A percentile compares a stretch with the other conserved stretches of the same genome.
These are phyloP conservation scores for Xiphydria camelus DNA, from an alignment of 2,888 invertebrate genomes.

Conservation along the genomic window DNA sequence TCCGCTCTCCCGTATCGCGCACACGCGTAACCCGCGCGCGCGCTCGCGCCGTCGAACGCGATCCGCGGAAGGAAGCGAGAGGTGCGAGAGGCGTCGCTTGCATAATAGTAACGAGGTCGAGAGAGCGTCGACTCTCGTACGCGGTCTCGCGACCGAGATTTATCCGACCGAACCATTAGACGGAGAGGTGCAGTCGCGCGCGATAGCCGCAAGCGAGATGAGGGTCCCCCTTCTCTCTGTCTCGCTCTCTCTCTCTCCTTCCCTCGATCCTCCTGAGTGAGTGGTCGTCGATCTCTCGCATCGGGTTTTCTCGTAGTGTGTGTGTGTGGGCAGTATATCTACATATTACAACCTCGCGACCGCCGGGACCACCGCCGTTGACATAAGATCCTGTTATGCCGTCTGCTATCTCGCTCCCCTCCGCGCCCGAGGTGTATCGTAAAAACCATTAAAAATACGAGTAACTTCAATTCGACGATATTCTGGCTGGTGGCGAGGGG, in stretches of 20 bases:
- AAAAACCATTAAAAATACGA: constrained; percentile 42
- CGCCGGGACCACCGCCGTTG: constrained; percentile 48
- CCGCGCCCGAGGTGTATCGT: constrained; percentile 32
- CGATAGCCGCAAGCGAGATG: too few relatives aligned
- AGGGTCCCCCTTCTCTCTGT: constrained; percentile 10
- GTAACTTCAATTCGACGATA: constrained; percentile 24
- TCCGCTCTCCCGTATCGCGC: too few relatives aligned
- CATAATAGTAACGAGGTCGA: too few relatives aligned
- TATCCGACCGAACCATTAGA: too few relatives aligned
- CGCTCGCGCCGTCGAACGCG: too few relatives aligned
- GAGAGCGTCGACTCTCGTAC: too few relatives aligned
- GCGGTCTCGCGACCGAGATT: too few relatives aligned
- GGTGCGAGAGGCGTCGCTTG: too few relatives aligned
- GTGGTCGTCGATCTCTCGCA: constrained; percentile 16
- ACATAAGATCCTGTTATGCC: constrained; percentile 51
- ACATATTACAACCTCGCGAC: constrained; percentile 44
- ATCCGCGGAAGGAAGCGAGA: too few relatives aligned
- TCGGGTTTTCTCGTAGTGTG: constrained; percentile 37
- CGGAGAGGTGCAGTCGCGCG: too few relatives aligned
- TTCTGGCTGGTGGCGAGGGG: neutral
- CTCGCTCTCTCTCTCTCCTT: constrained; percentile 1
- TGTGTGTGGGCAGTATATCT: constrained; percentile 43
- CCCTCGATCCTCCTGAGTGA: constrained; percentile 16
- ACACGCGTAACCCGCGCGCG: too few relatives aligned
- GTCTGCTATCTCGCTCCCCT: constrained; percentile 37